Conservation (phyloP, 2,888 invertebrate species). For the Octodonta nipae region DNA sequence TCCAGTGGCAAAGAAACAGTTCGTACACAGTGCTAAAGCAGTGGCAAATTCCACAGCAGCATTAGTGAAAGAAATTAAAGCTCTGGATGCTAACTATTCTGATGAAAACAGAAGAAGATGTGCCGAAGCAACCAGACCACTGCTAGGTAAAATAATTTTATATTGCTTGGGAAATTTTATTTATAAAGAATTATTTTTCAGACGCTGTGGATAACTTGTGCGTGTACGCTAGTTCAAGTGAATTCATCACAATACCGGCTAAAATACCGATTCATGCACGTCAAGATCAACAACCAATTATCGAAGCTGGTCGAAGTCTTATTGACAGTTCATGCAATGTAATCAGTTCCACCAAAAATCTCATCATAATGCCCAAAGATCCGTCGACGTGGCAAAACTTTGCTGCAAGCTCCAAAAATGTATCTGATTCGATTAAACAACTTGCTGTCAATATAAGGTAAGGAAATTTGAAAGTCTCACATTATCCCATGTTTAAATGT, state of each 20-base stretch:
- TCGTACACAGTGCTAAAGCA: conserved; percentile 94
- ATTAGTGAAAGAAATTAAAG: conserved; percentile 89
- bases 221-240: conserved; percentile 84
- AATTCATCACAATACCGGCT: conserved; percentile 86
- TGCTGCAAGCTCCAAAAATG: conserved; percentile 85
- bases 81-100: conserved; percentile 70
- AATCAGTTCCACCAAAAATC: conserved; percentile 77
- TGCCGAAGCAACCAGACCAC: conserved; percentile 65
- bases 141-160: no score
- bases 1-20: conserved; percentile 87
- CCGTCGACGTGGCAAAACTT: conserved; percentile 88
- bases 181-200: no score
- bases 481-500: background rate
- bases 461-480: conserved; percentile 10
- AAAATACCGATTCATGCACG: conserved; percentile 76
- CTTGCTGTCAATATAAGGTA: conserved; percentile 81
- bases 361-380: conserved; percentile 81
- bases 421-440: conserved; percentile 91
- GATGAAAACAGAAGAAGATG: conserved; percentile 62
- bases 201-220: conserved; percentile 86
- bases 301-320: conserved; percentile 62
- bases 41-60: conserved; percentile 91
- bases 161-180: no score
- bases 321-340: conserved; percentile 81
- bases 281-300: conserved; percentile 74